Base-by-base conservation (phyloP, 2,797 vertebrate species). In the Mus caroli region DNA sequence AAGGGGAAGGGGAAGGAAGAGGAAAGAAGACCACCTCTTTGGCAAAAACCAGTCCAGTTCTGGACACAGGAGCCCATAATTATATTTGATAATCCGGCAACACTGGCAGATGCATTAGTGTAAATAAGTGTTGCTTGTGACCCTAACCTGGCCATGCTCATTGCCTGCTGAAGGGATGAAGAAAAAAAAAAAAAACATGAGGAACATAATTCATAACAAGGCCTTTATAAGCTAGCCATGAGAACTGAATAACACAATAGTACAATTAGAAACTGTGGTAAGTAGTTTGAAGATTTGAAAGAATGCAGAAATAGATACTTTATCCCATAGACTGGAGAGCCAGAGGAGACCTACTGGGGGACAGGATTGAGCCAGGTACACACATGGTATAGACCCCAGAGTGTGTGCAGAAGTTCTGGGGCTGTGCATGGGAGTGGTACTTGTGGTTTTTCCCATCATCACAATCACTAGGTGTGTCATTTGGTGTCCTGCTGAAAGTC, bases 321-420 rank as follows among this genome's bases (percentile, higher is more conserved):
- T 31, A 24, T 58, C 17, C 31, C 76, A 37, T 12, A 10, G 4
- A 13, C 4, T 67, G 17, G 11, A 19, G 14, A 85, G 31, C 84
- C 14, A 62, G 40, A 40, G 79, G 40, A 64, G 19, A 3, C 11
- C 54, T 0, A 83, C 20, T 1, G 22, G 24, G 28, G 26, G 13
- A 64, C 22, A 60, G 80, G 54, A 91, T 34, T 50, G 50, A 50
- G 50, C 50, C 50, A 50, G 50, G 10, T 10, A 2, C 10, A 15
- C 0, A 26, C 7, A 75, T 17, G 17, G 0, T 3, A 56, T 37
- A 58, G 6, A 28, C 2, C 22, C 14, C 37, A 54, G 20, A 58
- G 2, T 22, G 1, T 0, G 1, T 43, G 58, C 17, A 34, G 58
- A 86, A 9, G 7, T 3, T 78, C 37, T 28, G 0, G 3, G 28